Base-by-base conservation (phyloP, 37 sponge, comb jelly and placozoan genomes). In the Petrosia ficiformis region DNA sequence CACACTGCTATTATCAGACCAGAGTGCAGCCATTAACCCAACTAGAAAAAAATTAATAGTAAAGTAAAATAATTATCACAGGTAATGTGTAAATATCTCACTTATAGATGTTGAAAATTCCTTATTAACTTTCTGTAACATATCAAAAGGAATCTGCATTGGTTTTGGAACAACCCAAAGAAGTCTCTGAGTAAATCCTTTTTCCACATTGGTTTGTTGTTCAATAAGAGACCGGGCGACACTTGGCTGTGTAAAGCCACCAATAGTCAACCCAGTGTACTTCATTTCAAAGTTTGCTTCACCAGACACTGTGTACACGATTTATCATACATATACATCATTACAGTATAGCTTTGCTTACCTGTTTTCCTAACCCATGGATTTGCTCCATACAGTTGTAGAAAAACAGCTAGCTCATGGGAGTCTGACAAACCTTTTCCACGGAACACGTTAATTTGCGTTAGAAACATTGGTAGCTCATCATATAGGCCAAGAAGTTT, bases 81-180 rank as follows among this genome's bases (percentile, higher is more conserved):
- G n/a, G n/a, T n/a, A 76, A 38, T 78, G 22, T 5, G n/a, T 29
- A 61, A n/a, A 29, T 61, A n/a, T 29, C 11, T 11, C 34, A 72
- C 74, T 71, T 48, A 73, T 73, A 3, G 36, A 11, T 2, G 31
- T 25, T n/a, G 26, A 30, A 39, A 83, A 83, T 21, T 54, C 65
- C 25, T 36, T 40, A 39, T 76, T 71, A 22, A 68, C 39, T 44
- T 44, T 39, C 37, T 83, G 39, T 28, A 83, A 36, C 24, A 56
- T 11, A 32, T 68, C 64, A 40, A 76, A 83, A 0, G 1, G 1
- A 1, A 44, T 52, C 34, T 25, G 44, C 0, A 21, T 37, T 28
- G 84, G 84, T 69, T 75, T 68, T 26, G 84, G 84, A 5, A 68
- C 41, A 26, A 83, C 3, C 84, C 84, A 83, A 1, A 83, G 72